Conservation (phyloP, 23 tunicate genomes). For the Oikopleura dioica region DNA sequence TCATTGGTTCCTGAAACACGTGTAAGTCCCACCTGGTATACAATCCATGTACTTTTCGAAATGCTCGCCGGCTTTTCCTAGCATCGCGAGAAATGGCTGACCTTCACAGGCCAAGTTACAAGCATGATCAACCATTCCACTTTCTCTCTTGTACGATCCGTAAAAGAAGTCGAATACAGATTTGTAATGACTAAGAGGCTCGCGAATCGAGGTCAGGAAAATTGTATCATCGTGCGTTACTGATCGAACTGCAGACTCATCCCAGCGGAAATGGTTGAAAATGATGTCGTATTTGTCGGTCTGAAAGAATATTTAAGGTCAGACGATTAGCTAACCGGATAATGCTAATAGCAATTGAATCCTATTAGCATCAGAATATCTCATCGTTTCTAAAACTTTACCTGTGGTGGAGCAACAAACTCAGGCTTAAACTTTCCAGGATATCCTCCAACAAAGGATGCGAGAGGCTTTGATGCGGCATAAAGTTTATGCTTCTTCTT, state of each 20-base stretch:
- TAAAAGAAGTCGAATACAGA: background rate
- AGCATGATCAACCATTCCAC: background rate
- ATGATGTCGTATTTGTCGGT: background rate
- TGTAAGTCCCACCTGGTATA: too few relatives aligned
- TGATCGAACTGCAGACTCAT: background rate
- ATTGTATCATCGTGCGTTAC: background rate
- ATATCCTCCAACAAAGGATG: background rate
- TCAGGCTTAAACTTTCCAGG: background rate
- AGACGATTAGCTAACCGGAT: too few relatives aligned
- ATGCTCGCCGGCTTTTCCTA: background rate
- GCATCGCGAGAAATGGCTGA: background rate
- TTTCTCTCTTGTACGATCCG: background rate
- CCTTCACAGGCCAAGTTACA: background rate
- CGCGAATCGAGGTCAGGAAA: background rate
- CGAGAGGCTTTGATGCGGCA: background rate
- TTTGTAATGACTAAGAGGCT: background rate
- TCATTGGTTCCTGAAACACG: too few relatives aligned
- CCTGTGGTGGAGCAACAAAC: background rate
- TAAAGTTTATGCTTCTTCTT: background rate
- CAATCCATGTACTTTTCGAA: background rate
- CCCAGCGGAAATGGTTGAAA: background rate
- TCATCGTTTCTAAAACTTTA: too few relatives aligned
- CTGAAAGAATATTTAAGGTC: too few relatives aligned
- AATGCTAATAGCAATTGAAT: too few relatives aligned
- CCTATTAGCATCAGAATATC: too few relatives aligned